Percentiles rank a stretch among this genome's conserved stretches.
These are phyloP conservation scores for Gnatocerus cornutus DNA, from an alignment of 2,888 invertebrate genomes.

Conservation along the genomic window DNA sequence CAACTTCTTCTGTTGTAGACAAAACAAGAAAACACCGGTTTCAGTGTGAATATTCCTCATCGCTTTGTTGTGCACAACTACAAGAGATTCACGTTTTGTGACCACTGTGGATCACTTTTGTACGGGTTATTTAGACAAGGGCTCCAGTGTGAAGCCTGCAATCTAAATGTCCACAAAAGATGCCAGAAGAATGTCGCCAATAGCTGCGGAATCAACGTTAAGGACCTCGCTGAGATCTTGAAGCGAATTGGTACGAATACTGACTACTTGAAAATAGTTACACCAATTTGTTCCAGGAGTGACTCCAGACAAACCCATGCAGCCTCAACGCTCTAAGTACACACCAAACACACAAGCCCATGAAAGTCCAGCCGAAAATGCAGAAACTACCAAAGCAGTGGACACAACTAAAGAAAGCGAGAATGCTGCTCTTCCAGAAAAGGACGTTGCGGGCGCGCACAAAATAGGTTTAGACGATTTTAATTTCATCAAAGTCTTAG, in stretches of 20 bases:
- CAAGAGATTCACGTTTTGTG: constrained; percentile 99
- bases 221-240: constrained; percentile 95
- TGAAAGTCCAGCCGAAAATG: constrained; percentile 62
- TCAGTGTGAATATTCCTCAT: constrained; percentile 99
- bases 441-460: constrained; percentile 47
- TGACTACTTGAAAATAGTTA: background rate
- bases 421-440: constrained; percentile 8
- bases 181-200: constrained; percentile 99
- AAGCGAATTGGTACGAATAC: constrained; percentile 82
- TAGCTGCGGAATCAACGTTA: constrained; percentile 98
- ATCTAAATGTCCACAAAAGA: constrained; percentile 98
- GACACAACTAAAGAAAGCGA: constrained; percentile 3
- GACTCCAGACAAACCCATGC: constrained; percentile 85
- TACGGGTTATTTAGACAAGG: constrained; percentile 98
- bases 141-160: constrained; percentile 96
- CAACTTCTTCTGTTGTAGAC: constrained; percentile 63
- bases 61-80: constrained; percentile 96
- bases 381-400: constrained; percentile 56
- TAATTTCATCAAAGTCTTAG: constrained; percentile 97
- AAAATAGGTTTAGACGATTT: constrained; percentile 91
- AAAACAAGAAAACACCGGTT: constrained; percentile 79
- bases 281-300: constrained; percentile 72
- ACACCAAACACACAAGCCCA: constrained; percentile 71
- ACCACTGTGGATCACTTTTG: constrained; percentile 98
- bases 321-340: constrained; percentile 75